A percentile compares a stretch with the other conserved stretches of the same genome.
phyloP scores from a whole-genome alignment of 2,113 vertebrate species.

The Syngnathoides biaculeatus region DNA sequence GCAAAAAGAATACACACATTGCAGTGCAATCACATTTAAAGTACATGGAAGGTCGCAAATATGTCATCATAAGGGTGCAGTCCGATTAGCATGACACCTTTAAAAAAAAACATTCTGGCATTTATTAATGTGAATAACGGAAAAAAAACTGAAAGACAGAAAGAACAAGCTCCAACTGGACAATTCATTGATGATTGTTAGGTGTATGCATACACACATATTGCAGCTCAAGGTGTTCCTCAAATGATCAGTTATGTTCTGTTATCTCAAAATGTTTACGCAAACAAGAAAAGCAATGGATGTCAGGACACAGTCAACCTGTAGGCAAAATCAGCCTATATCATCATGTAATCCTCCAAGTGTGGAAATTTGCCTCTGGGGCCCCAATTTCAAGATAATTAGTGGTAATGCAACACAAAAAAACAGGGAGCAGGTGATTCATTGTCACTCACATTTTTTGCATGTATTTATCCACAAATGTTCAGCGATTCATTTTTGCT shows the following conservation, averaged over 20 bases:
- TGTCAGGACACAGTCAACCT: not conserved
- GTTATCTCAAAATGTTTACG: not conserved
- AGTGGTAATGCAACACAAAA: not conserved
- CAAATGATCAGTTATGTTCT: not conserved
- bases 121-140: not conserved
- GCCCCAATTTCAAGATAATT: not conserved
- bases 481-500: conserved; percentile 23
- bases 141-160: not conserved
- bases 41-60: not conserved
- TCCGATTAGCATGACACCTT: not conserved
- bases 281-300: not conserved
- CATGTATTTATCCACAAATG: conserved; percentile 24
- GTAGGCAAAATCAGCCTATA: not conserved
- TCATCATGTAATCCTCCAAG: not conserved
- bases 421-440: conserved; percentile 8
- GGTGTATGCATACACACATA: not conserved
- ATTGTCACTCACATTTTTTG: conserved; percentile 7
- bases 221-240: too few species aligned
- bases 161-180: not conserved
- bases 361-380: not conserved
- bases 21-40: not conserved
- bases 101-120: not conserved
- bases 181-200: not conserved
- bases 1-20: not conserved
- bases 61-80: not conserved